Evolutionary conservation across 2,888 invertebrate genomes (phyloP).

Genomic region (Tachina grossa): DNA sequence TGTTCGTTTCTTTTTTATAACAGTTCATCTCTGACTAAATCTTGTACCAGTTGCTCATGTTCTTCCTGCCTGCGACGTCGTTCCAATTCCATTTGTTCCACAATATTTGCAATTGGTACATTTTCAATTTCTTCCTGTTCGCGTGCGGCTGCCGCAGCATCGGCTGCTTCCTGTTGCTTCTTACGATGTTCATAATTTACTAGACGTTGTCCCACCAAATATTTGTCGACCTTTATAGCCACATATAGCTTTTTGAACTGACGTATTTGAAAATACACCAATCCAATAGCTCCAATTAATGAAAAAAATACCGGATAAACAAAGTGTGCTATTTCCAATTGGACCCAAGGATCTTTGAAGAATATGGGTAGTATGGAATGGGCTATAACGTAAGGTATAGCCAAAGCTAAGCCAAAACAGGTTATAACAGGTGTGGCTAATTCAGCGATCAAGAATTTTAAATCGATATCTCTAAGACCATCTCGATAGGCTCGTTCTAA

Average conservation of each 20-base stretch:
- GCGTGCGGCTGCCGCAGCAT: slow-evolving; percentile 75
- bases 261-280: slow-evolving; percentile 93
- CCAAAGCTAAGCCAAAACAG: slow-evolving; percentile 93
- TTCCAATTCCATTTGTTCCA: slow-evolving; percentile 66
- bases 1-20: slow-evolving; percentile 43
- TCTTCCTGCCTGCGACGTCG: slow-evolving; percentile 63
- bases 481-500: slow-evolving; percentile 97
- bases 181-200: slow-evolving; percentile 97
- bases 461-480: slow-evolving; percentile 95
- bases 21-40: slow-evolving; percentile 69
- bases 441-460: slow-evolving; percentile 92
- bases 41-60: slow-evolving; percentile 64
- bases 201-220: slow-evolving; percentile 96
- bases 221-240: slow-evolving; percentile 99
- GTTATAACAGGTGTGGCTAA: slow-evolving; percentile 95
- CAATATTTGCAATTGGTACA: slow-evolving; percentile 68
- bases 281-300: slow-evolving; percentile 86
- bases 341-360: slow-evolving; percentile 86
- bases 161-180: slow-evolving; percentile 83
- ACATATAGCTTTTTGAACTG: slow-evolving; percentile 97
- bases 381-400: slow-evolving; percentile 96
- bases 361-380: slow-evolving; percentile 89
- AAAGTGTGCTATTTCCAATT: slow-evolving; percentile 91
- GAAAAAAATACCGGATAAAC: slow-evolving; percentile 95
- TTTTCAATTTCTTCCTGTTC: slow-evolving; percentile 68